Percentiles rank a stretch among this genome's conserved stretches.
Evolutionary conservation across 1,140 invertebrate species (phyloP).

Genomic region (Drosophila ercepeae): DNA sequence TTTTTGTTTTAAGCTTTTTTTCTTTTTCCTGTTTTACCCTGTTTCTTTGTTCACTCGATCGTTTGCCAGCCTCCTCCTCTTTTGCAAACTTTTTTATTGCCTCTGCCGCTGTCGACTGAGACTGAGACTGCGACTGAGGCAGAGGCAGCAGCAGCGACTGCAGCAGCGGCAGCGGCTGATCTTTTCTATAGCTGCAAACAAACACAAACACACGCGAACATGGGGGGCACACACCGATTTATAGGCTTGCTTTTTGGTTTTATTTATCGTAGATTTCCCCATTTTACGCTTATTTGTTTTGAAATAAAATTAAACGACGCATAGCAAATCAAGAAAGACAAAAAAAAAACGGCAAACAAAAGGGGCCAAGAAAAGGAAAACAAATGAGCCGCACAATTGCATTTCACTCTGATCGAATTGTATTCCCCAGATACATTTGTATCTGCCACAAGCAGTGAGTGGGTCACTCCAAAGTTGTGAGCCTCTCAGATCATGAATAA

Average conservation of each 20-base stretch:
- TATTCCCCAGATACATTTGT: constrained; percentile 13
- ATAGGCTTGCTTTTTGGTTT: constrained; percentile 64
- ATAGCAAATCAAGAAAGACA: constrained; percentile 54
- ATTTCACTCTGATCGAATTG: constrained; percentile 20
- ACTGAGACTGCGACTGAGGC: constrained; percentile 2
- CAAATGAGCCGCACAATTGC: constrained; percentile 27
- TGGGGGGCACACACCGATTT: constrained; percentile 18
- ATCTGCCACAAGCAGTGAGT: constrained; percentile 5
- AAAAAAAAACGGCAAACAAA: constrained; percentile 6
- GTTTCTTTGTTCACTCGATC: constrained; percentile 65
- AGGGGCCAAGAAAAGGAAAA: constrained; percentile 18
- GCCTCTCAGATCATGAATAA: not conserved
- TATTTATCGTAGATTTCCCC: constrained; percentile 73
- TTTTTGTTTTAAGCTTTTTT: constrained; percentile 19
- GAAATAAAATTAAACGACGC: constrained; percentile 75
- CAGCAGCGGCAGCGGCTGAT: constrained; percentile 4
- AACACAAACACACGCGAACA: constrained; percentile 5
- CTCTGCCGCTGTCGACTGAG: constrained; percentile 13
- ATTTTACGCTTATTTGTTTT: constrained; percentile 78
- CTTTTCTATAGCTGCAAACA: constrained; percentile 40
- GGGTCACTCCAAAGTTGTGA: not conserved
- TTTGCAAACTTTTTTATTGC: constrained; percentile 55
- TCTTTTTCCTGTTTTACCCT: constrained; percentile 15
- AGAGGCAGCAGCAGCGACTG: constrained; percentile 1
- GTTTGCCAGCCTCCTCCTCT: constrained; percentile 41